Conservation (phyloP, 2,113 vertebrate genomes). For the Ammodramus savannarum region DNA sequence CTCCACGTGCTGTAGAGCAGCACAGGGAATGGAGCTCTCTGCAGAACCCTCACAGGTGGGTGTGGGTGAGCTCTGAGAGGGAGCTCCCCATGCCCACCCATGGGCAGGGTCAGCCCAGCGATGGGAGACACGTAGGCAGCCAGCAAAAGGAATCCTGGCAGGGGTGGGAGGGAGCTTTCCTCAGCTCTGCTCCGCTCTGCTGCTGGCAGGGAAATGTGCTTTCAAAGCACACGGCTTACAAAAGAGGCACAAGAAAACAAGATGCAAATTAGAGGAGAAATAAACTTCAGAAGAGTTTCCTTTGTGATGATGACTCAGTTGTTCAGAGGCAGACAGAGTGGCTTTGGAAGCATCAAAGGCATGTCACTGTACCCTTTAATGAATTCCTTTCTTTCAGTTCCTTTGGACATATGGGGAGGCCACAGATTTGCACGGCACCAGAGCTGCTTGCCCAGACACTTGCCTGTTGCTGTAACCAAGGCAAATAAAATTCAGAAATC, state of each 20-base stretch:
- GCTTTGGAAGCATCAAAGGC: conserved; percentile 1
- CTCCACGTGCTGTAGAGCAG: background rate
- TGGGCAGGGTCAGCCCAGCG: background rate
- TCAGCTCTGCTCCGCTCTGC: conserved; percentile 17
- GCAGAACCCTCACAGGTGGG: background rate
- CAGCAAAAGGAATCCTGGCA: background rate
- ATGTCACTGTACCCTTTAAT: background rate
- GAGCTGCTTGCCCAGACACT: background rate
- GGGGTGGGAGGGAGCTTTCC: conserved; percentile 2
- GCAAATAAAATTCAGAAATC: background rate
- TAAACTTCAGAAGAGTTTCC: conserved; percentile 38
- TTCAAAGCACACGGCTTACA: conserved; percentile 30
- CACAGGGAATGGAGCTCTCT: background rate
- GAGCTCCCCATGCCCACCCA: background rate
- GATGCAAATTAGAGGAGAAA: conserved; percentile 47
- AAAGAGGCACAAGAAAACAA: conserved; percentile 31
- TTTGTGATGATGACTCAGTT: conserved; percentile 3
- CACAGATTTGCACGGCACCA: background rate
- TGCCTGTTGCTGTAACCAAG: background rate
- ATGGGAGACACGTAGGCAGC: background rate
- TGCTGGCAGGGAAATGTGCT: conserved; percentile 49
- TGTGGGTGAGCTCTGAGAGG: background rate
- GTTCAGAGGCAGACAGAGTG: background rate
- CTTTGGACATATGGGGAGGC: background rate
- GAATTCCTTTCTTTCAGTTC: background rate